Base-by-base conservation (phyloP, 2,113 vertebrate genomes). In the Strix aluco region DNA sequence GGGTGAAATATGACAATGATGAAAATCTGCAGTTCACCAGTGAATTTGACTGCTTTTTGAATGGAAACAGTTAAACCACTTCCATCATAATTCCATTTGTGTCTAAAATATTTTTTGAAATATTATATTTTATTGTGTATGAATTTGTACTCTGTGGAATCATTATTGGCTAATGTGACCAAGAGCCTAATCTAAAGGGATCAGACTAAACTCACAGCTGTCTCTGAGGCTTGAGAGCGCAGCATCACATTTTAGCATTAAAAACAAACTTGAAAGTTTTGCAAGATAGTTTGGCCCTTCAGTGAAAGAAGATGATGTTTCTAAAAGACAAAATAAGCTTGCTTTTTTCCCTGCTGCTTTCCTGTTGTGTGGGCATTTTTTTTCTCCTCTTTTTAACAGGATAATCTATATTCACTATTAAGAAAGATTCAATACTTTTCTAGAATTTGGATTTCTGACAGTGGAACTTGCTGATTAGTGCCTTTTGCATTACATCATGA, bases 301-400 rank as follows among this genome's bases (percentile, higher is more conserved):
- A 54, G 18, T 65, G 49, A 40, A 75, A 34, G 40, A 67, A 77
- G 66, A 30, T 65, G 22, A 18, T 51, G 8, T 80, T 91, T 85
- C 54, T 82, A 29, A 88, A 90, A 65, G 40, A 38, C 11, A 46
- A 58, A 70, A 62, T 46, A 70, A 77, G 2, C 36, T 89, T 92
- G 11, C 4, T 44, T 75, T 80, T 46, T 72, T 29, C 5, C 12
- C 9, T 67, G 10, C 34, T 57, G 17, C 15, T 82, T 87, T 79
- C 5, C 11, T 57, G 1, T 81, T 71, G 3, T 51, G 15, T 44
- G 22, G 9, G 1, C 4, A 0, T 1, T 44, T 61, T 61, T 78
- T n/a, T 0, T 0, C 1, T 2, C 4, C 5, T 30, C 13, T 30
- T 86, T 78, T 81, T 59, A 84, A 51, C 26, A 86, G 46, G 18